phyloP scores from a whole-genome alignment of 2,797 vertebrate genomes.

The Bradypus variegatus region DNA sequence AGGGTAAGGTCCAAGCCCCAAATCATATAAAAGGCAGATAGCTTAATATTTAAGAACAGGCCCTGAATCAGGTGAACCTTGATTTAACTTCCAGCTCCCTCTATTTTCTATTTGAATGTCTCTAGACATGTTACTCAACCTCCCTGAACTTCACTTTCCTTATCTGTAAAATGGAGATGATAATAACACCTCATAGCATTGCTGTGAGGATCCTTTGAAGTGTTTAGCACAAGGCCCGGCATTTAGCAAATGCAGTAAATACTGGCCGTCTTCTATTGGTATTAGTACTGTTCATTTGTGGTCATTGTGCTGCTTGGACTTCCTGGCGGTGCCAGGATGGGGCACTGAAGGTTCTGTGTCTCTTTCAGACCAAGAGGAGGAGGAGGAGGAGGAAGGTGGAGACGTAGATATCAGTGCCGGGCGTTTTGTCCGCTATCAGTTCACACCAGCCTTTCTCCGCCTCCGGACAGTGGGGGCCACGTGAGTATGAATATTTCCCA shows the following conservation, averaged over 20 bases:
- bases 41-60: background rate
- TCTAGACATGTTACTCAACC: background rate
- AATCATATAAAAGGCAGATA: background rate
- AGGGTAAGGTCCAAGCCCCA: background rate
- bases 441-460: constrained; percentile 94
- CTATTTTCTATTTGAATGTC: background rate
- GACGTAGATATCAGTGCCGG: constrained; percentile 87
- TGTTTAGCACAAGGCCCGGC: background rate
- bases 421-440: constrained; percentile 97
- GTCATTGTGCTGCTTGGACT: background rate
- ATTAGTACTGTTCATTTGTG: too few species aligned
- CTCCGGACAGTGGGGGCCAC: constrained; percentile 95
- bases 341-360: background rate
- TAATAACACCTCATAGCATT: background rate
- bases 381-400: constrained; percentile 79
- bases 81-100: background rate
- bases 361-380: constrained; percentile 79
- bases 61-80: background rate
- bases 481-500: constrained; percentile 74
- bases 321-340: background rate
- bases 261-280: background rate
- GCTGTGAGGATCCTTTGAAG: background rate
- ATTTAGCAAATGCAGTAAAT: background rate
- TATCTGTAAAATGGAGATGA: background rate
- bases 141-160: background rate